phyloP scores from a whole-genome alignment of 2,113 vertebrate genomes.

The Anoura caudifer region DNA sequence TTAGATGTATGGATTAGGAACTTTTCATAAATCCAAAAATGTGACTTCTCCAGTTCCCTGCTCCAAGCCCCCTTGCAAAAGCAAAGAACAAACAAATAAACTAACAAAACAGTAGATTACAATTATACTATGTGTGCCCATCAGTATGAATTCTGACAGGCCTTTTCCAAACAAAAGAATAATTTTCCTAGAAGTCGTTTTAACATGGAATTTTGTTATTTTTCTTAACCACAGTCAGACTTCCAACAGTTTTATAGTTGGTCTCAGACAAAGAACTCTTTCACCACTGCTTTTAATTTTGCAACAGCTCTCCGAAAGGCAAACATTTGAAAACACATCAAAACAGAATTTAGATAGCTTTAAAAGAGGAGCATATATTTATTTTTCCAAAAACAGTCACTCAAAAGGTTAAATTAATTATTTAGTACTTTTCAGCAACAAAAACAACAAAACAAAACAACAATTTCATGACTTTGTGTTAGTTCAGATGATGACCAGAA shows the following conservation, averaged over 20 bases:
- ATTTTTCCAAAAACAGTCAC: not conserved
- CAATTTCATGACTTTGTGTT: not conserved
- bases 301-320: not conserved
- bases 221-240: not conserved
- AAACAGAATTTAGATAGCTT: not conserved
- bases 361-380: not conserved
- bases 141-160: not conserved
- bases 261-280: not conserved
- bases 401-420: not conserved
- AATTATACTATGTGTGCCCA: not conserved
- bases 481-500: not conserved
- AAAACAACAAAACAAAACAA: not conserved
- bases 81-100: not conserved
- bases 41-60: not conserved
- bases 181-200: not conserved
- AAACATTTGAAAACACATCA: not conserved
- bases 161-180: slow-evolving; percentile 2
- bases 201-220: not conserved
- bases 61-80: not conserved
- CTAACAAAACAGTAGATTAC: not conserved
- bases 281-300: slow-evolving; percentile 39
- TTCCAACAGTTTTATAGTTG: not conserved
- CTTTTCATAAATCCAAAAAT: not conserved
- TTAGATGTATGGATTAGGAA: not conserved
- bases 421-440: not conserved